Evolutionary conservation across 2,888 invertebrate genomes (phyloP).

Genomic region (Cosmopolites sordidus): DNA sequence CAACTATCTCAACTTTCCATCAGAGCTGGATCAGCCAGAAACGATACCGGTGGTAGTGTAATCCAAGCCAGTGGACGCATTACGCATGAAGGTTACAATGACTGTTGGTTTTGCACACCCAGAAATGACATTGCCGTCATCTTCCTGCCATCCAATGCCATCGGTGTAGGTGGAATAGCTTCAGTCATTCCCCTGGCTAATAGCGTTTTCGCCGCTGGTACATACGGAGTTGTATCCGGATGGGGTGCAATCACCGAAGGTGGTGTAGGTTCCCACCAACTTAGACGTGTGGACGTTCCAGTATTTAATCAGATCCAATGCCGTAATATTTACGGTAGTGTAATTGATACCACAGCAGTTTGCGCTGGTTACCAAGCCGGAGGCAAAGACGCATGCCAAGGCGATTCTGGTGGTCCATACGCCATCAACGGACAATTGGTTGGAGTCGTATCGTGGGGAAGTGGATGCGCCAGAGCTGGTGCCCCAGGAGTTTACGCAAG

Average conservation of each 20-base stretch:
- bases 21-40: slow-evolving; percentile 17
- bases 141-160: slow-evolving; percentile 5
- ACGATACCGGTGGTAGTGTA: slow-evolving; percentile 13
- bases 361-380: slow-evolving; percentile 57
- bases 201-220: slow-evolving; percentile 6
- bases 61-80: slow-evolving; percentile 3
- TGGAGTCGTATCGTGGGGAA: slow-evolving; percentile 33
- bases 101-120: slow-evolving; percentile 9
- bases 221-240: slow-evolving; percentile 9
- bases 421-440: slow-evolving; percentile 26
- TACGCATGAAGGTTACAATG: slow-evolving; percentile 13
- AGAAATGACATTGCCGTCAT: slow-evolving; percentile 25
- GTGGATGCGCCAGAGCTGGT: slow-evolving; percentile 29
- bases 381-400: slow-evolving; percentile 45
- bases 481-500: slow-evolving; percentile 33
- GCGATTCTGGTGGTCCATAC: slow-evolving; percentile 34
- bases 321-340: slow-evolving; percentile 6
- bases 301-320: slow-evolving; percentile 2
- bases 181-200: slow-evolving; percentile 1
- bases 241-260: slow-evolving; percentile 12
- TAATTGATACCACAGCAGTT: slow-evolving; percentile 47
- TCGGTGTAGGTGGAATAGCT: slow-evolving; percentile 2
- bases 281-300: slow-evolving; percentile 15
- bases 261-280: not conserved
- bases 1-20: slow-evolving; percentile 11